These are phyloP conservation scores for Drosophila serrata DNA, from an alignment of 1,140 invertebrate species.

Conservation along the genomic window DNA sequence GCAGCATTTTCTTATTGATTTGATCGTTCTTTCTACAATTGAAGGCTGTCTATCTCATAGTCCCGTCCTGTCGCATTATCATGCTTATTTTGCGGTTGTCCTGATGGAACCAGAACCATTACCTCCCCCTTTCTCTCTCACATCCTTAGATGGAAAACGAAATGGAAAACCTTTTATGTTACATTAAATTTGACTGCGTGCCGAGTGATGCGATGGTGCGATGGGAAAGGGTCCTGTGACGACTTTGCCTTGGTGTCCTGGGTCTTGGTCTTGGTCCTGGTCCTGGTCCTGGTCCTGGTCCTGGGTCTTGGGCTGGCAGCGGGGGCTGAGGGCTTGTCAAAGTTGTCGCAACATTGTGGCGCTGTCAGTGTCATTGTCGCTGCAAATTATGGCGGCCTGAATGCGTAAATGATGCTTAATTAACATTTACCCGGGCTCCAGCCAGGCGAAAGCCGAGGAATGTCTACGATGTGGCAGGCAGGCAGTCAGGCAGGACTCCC, in stretches of 20 bases:
- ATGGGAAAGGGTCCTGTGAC: constrained; percentile 1
- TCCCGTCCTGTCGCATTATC: constrained; percentile 5
- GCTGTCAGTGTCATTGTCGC: constrained; percentile 68
- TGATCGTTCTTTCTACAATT: not conserved
- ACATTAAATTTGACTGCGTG: constrained; percentile 54
- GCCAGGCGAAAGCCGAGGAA: constrained; percentile 31
- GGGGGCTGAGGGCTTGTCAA: constrained; percentile 55
- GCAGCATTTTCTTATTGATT: not conserved
- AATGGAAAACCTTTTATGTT: constrained; percentile 55
- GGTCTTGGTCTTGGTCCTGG: not conserved
- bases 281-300: not conserved
- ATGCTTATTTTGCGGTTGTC: constrained; percentile 25
- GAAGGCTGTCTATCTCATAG: not conserved
- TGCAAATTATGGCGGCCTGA: constrained; percentile 80
- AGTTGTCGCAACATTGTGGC: constrained; percentile 77
- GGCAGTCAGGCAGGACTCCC: not conserved
- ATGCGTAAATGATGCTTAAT: constrained; percentile 82
- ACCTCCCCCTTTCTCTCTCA: not conserved
- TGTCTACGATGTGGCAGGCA: constrained; percentile 38
- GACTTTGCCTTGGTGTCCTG: not conserved
- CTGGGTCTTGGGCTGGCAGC: constrained; percentile 15
- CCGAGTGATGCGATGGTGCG: constrained; percentile 13
- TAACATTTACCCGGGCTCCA: constrained; percentile 71
- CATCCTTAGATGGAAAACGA: constrained; percentile 11
- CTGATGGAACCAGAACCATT: constrained; percentile 34